Evolutionary conservation across 2,888 invertebrate genomes (phyloP).

Genomic region (Drosophila koepferae): DNA sequence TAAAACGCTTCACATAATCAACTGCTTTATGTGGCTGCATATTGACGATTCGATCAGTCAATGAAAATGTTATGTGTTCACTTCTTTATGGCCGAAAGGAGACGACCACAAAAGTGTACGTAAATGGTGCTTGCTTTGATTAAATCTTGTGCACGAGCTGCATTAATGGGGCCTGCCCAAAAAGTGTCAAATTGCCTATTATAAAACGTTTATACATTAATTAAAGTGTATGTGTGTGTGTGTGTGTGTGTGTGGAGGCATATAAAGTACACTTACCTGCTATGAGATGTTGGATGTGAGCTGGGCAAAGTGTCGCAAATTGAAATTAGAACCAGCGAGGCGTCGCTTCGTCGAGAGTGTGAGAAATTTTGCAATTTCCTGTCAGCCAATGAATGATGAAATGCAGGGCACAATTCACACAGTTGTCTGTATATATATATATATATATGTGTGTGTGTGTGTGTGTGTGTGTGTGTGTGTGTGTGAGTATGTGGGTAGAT

Average conservation of each 20-base stretch:
- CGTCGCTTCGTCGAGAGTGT: conserved; percentile 25
- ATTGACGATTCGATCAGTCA: background rate
- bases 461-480: conserved; percentile 18
- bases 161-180: conserved; percentile 30
- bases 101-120: background rate
- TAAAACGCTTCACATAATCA: background rate
- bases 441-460: background rate
- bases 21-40: background rate
- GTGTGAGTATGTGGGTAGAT: conserved; percentile 36
- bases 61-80: background rate
- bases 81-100: background rate
- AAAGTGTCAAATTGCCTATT: conserved; percentile 53
- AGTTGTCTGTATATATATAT: conserved; percentile 2
- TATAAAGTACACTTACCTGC: conserved; percentile 16
- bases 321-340: conserved; percentile 39
- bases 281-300: conserved; percentile 6
- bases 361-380: conserved; percentile 69
- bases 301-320: conserved; percentile 36
- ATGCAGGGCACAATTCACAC: conserved; percentile 47
- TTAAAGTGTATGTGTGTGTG: conserved; percentile 28
- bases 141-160: conserved; percentile 21
- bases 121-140: conserved; percentile 15
- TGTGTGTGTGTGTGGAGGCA: background rate
- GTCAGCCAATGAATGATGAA: conserved; percentile 62
- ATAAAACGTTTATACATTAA: conserved; percentile 47